A percentile compares a stretch with the other conserved stretches of the same genome.
Evolutionary conservation across 2,797 vertebrate species (phyloP).

Genomic region (Parambassis ranga): DNA sequence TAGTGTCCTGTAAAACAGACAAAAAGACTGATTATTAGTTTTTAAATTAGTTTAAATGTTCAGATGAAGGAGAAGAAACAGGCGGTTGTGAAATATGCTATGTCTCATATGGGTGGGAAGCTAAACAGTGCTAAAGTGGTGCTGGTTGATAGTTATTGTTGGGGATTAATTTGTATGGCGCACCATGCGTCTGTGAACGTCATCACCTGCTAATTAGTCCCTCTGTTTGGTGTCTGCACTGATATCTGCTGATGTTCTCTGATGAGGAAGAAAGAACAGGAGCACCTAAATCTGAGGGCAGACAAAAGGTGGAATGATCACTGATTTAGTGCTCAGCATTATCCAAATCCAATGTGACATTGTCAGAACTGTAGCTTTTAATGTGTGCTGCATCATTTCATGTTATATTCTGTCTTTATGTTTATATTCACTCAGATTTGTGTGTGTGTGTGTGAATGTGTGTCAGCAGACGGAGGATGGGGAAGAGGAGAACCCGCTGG

Average conservation of each 20-base stretch:
- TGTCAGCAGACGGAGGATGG: constrained; percentile 85
- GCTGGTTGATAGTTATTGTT: constrained; percentile 78
- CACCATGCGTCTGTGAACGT: constrained; percentile 78
- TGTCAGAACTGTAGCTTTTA: constrained; percentile 2
- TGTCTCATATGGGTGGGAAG: constrained; percentile 13
- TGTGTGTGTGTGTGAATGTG: constrained; percentile 25
- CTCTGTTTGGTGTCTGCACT: constrained; percentile 70
- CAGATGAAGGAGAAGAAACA: background rate
- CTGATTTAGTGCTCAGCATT: constrained; percentile 26
- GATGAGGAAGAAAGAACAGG: constrained; percentile 44
- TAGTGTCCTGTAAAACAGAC: background rate
- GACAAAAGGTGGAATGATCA: constrained; percentile 16
- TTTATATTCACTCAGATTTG: constrained; percentile 30
- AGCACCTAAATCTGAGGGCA: constrained; percentile 32
- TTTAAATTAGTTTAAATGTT: background rate
- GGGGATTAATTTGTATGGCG: constrained; percentile 74
- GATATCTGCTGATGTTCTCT: constrained; percentile 64
- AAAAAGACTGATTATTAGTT: background rate
- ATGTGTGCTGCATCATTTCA: constrained; percentile 17
- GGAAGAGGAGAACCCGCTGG: constrained; percentile 86
- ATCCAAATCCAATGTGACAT: constrained; percentile 4
- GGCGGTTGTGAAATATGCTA: constrained; percentile 10
- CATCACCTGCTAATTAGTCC: constrained; percentile 82
- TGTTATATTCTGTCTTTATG: constrained; percentile 8
- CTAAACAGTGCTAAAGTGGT: constrained; percentile 75